phyloP scores from a whole-genome alignment of 2,113 vertebrate genomes.

The Ictalurus furcatus region DNA sequence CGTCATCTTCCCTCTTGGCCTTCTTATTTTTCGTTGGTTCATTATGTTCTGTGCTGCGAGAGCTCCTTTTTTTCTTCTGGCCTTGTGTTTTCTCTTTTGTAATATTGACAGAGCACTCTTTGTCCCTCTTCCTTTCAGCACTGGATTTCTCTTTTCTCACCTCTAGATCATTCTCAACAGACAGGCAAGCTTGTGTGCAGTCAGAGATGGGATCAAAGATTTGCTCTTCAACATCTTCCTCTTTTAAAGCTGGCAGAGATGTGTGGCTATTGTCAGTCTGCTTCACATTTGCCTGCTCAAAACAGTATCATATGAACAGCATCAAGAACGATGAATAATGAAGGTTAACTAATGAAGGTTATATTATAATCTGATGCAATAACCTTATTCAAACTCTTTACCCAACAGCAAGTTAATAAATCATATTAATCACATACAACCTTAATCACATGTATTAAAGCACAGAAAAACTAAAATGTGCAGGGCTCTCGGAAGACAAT shows the following conservation, averaged over 20 bases:
- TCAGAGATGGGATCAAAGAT: conserved; percentile 17
- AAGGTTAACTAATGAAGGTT: background rate
- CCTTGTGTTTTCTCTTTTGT: conserved; percentile 32
- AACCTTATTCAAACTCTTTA: background rate
- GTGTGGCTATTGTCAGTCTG: background rate
- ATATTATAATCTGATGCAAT: background rate
- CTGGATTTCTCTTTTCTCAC: conserved; percentile 6
- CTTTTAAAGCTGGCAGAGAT: conserved; percentile 15
- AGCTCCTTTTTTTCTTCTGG: conserved; percentile 28
- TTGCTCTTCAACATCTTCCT: conserved; percentile 9
- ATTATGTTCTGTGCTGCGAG: conserved; percentile 5
- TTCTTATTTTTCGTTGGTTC: conserved; percentile 35
- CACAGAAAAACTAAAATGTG: background rate
- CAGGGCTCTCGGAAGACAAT: background rate
- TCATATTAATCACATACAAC: background rate
- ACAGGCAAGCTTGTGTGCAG: background rate
- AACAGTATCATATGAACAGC: background rate
- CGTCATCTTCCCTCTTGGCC: conserved; percentile 24
- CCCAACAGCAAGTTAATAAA: background rate
- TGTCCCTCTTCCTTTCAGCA: conserved; percentile 2
- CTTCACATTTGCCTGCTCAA: conserved; percentile 10
- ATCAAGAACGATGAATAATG: background rate
- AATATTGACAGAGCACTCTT: background rate
- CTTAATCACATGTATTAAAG: background rate
- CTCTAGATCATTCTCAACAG: background rate